Evolutionary conservation across 2,888 invertebrate genomes (phyloP).

Genomic region (Syritta pipiens): DNA sequence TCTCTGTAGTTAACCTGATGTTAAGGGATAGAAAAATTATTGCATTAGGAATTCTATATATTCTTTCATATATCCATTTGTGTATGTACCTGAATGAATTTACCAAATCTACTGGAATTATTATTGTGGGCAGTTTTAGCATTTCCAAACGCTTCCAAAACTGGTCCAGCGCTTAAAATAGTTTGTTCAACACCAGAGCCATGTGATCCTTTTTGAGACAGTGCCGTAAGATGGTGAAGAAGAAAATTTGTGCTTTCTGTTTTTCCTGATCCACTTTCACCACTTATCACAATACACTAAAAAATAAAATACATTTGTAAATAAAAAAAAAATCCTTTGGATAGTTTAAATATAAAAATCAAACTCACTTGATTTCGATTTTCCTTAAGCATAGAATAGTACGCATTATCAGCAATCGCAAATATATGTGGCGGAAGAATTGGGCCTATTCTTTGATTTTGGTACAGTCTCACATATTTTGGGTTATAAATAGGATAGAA

Average conservation of each 20-base stretch:
- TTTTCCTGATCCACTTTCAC: constrained; percentile 97
- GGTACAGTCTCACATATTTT: constrained; percentile 97
- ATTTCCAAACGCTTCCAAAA: constrained; percentile 98
- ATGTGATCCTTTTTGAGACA: constrained; percentile 95
- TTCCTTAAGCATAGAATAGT: constrained; percentile 95
- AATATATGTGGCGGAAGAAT: constrained; percentile 98
- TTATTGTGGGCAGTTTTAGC: constrained; percentile 98
- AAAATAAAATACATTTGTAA: constrained; percentile 1
- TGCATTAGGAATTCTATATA: not conserved
- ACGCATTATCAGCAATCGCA: constrained; percentile 96
- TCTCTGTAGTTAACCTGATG: constrained; percentile 96
- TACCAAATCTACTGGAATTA: constrained; percentile 97
- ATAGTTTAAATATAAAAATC: not conserved
- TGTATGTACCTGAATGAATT: constrained; percentile 90
- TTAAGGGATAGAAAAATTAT: constrained; percentile 1
- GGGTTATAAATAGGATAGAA: constrained; percentile 99
- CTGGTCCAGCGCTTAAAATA: constrained; percentile 96
- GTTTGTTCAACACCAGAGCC: constrained; percentile 98
- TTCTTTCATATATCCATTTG: not conserved
- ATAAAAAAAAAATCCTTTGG: not conserved
- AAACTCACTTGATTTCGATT: constrained; percentile 84
- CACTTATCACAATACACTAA: constrained; percentile 94
- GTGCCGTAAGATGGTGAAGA: constrained; percentile 95
- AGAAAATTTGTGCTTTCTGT: constrained; percentile 98
- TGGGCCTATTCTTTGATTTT: constrained; percentile 93